phyloP scores from a whole-genome alignment of 2,888 invertebrate species.

The Ennomos erosarius region DNA sequence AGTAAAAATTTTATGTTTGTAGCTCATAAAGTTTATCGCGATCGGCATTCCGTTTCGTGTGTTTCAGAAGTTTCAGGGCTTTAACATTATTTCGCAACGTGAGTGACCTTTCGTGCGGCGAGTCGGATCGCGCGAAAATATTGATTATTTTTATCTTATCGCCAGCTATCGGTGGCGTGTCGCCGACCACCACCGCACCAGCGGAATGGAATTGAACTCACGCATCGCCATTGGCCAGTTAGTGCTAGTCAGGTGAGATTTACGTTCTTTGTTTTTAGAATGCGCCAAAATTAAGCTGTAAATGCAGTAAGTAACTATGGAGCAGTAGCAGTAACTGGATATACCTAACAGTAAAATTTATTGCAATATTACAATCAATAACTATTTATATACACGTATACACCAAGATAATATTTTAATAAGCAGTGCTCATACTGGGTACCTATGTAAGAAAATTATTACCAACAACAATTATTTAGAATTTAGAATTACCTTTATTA shows the following conservation, averaged over 20 bases:
- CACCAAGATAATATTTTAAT: too few species aligned
- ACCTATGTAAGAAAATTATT: too few species aligned
- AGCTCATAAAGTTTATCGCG: slow-evolving; percentile 40
- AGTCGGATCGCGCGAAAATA: slow-evolving; percentile 79
- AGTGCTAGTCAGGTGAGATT: not conserved
- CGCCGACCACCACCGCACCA: slow-evolving; percentile 57
- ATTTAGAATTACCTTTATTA: too few species aligned
- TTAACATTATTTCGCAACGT: slow-evolving; percentile 72
- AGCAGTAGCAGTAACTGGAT: too few species aligned
- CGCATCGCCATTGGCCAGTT: slow-evolving; percentile 48
- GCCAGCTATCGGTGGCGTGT: slow-evolving; percentile 73
- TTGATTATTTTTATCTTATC: slow-evolving; percentile 73
- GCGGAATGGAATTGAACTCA: slow-evolving; percentile 56
- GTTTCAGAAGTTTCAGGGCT: slow-evolving; percentile 47
- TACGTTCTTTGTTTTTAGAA: not conserved
- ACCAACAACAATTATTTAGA: too few species aligned
- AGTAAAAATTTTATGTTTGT: slow-evolving; percentile 30
- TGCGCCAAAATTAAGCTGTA: too few species aligned
- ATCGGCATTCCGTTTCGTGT: slow-evolving; percentile 56
- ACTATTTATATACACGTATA: too few species aligned
- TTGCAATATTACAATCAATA: too few species aligned
- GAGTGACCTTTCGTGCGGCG: slow-evolving; percentile 78
- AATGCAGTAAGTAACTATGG: too few species aligned
- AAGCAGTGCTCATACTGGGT: too few species aligned
- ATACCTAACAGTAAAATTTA: too few species aligned